phyloP scores from a whole-genome alignment of 2,113 vertebrate species.

The Salminus brasiliensis region DNA sequence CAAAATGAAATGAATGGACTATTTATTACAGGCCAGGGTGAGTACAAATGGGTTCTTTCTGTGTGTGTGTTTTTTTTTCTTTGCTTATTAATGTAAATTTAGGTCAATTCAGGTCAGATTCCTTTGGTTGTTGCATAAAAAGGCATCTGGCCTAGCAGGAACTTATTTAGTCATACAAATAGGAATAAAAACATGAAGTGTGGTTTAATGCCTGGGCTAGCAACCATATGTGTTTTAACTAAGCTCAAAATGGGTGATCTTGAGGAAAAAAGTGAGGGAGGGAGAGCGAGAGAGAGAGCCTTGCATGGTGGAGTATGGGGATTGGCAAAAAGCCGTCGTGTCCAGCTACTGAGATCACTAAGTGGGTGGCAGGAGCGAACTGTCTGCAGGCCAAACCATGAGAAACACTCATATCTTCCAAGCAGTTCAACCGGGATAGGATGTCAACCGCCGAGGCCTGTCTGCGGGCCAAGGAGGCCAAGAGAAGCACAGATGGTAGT shows the following conservation, averaged over 20 bases:
- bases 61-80: constrained; percentile 5
- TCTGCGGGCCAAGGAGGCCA: constrained; percentile 57
- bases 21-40: constrained; percentile 7
- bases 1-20: not conserved
- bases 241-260: constrained; percentile 42
- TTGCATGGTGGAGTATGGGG: constrained; percentile 22
- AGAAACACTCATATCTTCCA: constrained; percentile 54
- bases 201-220: constrained; percentile 66
- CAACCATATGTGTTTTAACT: constrained; percentile 70
- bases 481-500: constrained; percentile 67
- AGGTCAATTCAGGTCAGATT: constrained; percentile 60
- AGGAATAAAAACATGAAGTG: constrained; percentile 59
- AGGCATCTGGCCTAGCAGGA: constrained; percentile 66
- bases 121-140: constrained; percentile 59
- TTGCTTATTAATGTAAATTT: constrained; percentile 59
- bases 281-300: not conserved
- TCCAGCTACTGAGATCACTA: constrained; percentile 54
- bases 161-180: constrained; percentile 58
- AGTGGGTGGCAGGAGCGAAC: constrained; percentile 54
- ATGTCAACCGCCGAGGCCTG: constrained; percentile 66
- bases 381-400: constrained; percentile 46
- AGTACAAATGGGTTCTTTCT: constrained; percentile 7
- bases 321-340: constrained; percentile 45
- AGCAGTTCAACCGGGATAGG: constrained; percentile 48
- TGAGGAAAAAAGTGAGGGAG: constrained; percentile 21